These are phyloP conservation scores for Oryzias sinensis DNA, from an alignment of 2,797 vertebrate species.

Conservation along the genomic window DNA sequence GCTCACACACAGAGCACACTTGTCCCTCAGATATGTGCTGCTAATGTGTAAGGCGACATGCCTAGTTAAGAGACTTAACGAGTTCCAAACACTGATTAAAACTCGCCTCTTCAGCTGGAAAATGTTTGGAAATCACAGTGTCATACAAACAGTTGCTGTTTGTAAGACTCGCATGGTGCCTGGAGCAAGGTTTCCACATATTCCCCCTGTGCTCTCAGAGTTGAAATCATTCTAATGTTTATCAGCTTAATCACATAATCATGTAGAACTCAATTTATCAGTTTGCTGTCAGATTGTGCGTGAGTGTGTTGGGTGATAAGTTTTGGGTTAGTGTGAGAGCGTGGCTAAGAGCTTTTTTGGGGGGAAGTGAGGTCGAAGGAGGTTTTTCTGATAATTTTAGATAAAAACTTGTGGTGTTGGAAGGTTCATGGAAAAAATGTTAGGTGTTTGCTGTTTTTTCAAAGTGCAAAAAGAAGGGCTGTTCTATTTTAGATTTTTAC, in stretches of 20 bases:
- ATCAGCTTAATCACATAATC: conserved; percentile 31
- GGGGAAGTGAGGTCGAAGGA: conserved; percentile 40
- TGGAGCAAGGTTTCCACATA: conserved; percentile 4
- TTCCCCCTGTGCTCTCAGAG: conserved; percentile 20
- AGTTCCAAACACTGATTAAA: conserved; percentile 66
- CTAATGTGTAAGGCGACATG: conserved; percentile 65
- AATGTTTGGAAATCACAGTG: conserved; percentile 47
- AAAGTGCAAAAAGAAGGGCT: too few species aligned
- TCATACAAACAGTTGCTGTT: conserved; percentile 31
- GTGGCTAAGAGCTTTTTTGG: conserved; percentile 31
- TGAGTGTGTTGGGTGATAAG: conserved; percentile 58
- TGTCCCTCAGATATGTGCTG: conserved; percentile 55
- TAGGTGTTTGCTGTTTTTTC: conserved; percentile 1
- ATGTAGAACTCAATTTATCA: conserved; percentile 53
- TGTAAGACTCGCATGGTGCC: conserved; percentile 50
- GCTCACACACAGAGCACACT: conserved; percentile 43
- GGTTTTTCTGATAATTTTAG: conserved; percentile 52
- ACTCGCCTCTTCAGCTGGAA: conserved; percentile 33
- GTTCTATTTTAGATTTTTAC: too few species aligned
- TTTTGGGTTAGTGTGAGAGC: conserved; percentile 57
- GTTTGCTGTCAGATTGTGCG: conserved; percentile 37
- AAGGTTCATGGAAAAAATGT: conserved; percentile 7
- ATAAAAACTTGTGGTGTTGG: conserved; percentile 33
- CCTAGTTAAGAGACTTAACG: conserved; percentile 58
- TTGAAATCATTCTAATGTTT: conserved; percentile 15